Evolutionary conservation across 2,888 invertebrate genomes (phyloP), one percentile per base, ranked within the genome.

Genomic region (Clusia tigrina): DNA sequence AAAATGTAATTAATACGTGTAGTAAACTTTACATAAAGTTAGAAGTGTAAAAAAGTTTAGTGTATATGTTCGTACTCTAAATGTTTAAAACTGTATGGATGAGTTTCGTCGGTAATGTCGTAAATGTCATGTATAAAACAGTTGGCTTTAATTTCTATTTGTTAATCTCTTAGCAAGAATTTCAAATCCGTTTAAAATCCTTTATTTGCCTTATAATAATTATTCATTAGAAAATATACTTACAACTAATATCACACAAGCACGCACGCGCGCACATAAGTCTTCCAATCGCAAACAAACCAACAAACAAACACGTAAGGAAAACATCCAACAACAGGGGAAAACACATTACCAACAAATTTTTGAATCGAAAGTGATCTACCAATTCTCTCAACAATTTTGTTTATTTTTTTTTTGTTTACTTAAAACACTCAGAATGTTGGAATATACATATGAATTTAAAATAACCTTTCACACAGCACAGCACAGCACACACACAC

Each of bases 121-220:
- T 22, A 20, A 42, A 42, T 42, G 23, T 52, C 52, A 52, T 52
- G 52, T 52, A 12, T 22, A 18, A 23, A 18, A 12, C 22, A 12
- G 6, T 48, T 48, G 32, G n/a, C 9, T 52, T 48, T 20, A 10
- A 52, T 23, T 26, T 62, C n/a, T n/a, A n/a, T n/a, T n/a, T n/a
- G n/a, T n/a, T n/a, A n/a, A n/a, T n/a, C 32, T 54, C 53, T 54
- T 60, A 62, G 61, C 57, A 62, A 62, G 67, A 69, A 68, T 65
- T 65, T 69, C 63, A 67, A 69, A 67, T 71, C 71, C 71, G 71
- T 71, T 71, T 71, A 71, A 71, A 71, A 71, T 69, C 71, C 67
- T 70, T 71, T 71, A 58, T 69, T 64, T 63, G 55, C 57, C 56
- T 65, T 58, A 52, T 63, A 61, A 38, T 37, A 32, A 32, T 57